phyloP scores from a whole-genome alignment of 2,113 vertebrate genomes.

The Rhabdomys dilectus region DNA sequence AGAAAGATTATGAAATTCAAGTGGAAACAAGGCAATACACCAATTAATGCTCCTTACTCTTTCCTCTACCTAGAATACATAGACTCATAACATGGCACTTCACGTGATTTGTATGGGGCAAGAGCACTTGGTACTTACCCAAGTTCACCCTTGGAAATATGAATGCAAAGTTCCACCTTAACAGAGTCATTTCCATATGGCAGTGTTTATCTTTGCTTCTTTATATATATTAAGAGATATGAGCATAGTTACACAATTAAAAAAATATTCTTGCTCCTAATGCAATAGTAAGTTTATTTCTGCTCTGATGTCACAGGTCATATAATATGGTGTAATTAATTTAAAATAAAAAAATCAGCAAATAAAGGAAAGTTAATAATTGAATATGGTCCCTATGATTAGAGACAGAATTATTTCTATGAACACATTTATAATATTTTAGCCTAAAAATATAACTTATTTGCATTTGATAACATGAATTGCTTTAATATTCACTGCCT shows the following conservation, averaged over 20 bases:
- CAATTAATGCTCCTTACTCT: neutral
- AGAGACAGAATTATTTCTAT: neutral
- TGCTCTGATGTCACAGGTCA: neutral
- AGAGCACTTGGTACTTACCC: neutral
- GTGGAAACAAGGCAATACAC: neutral
- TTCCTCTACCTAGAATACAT: neutral
- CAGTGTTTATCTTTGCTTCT: neutral
- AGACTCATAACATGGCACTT: neutral
- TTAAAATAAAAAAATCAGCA: too few relatives aligned
- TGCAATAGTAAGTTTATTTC: neutral
- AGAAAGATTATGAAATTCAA: neutral
- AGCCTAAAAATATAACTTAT: slow-evolving; percentile 6
- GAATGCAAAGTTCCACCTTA: neutral
- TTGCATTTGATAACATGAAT: neutral
- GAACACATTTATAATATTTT: neutral
- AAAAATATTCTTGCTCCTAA: neutral
- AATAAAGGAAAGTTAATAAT: neutral
- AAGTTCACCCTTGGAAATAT: fast-evolving
- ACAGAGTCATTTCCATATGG: neutral
- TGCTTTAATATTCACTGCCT: neutral
- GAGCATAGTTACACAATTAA: neutral
- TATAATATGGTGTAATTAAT: neutral
- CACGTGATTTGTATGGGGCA: neutral
- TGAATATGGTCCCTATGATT: neutral
- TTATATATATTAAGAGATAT: neutral